Percentiles rank a stretch among this genome's conserved stretches.
phyloP scores from a whole-genome alignment of 1,140 invertebrate species.

The Lethrus apterus region DNA sequence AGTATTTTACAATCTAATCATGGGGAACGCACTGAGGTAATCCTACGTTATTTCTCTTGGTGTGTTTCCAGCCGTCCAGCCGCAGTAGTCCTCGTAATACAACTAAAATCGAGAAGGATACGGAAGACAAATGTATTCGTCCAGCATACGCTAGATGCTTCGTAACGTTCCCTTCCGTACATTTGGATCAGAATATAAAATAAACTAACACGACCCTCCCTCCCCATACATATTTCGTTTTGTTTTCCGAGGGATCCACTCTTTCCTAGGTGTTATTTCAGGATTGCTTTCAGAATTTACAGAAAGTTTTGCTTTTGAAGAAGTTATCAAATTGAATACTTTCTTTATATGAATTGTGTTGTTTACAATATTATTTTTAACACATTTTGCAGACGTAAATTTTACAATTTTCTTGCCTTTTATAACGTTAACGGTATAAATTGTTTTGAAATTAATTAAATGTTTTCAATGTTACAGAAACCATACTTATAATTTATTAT shows the following conservation, averaged over 20 bases:
- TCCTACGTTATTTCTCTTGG: slow-evolving; percentile 42
- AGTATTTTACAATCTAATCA: slow-evolving; percentile 45
- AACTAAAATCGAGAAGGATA: too few species aligned
- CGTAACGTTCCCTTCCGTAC: slow-evolving; percentile 32
- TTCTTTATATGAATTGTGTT: too few species aligned
- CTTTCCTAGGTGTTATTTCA: slow-evolving; percentile 30
- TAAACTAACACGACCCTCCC: slow-evolving; percentile 34
- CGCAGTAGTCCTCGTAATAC: slow-evolving; percentile 9
- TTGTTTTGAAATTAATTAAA: too few species aligned
- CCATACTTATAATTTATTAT: too few species aligned
- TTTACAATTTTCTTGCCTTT: too few species aligned
- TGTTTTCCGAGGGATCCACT: slow-evolving; percentile 30
- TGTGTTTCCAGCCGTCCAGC: slow-evolving; percentile 36
- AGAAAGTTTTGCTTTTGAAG: slow-evolving; percentile 22
- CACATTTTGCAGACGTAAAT: too few species aligned
- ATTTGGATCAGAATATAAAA: slow-evolving; percentile 42
- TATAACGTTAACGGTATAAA: too few species aligned
- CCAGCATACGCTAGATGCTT: slow-evolving; percentile 19
- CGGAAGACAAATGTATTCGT: too few species aligned
- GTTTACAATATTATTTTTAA: too few species aligned
- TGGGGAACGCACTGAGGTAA: slow-evolving; percentile 43
- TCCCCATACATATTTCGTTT: slow-evolving; percentile 32
- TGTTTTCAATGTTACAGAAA: too few species aligned
- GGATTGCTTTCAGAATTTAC: slow-evolving; percentile 27
- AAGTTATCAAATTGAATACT: too few species aligned